Conservation (phyloP, 2,113 vertebrate genomes). For the Melanocharis versteri region DNA sequence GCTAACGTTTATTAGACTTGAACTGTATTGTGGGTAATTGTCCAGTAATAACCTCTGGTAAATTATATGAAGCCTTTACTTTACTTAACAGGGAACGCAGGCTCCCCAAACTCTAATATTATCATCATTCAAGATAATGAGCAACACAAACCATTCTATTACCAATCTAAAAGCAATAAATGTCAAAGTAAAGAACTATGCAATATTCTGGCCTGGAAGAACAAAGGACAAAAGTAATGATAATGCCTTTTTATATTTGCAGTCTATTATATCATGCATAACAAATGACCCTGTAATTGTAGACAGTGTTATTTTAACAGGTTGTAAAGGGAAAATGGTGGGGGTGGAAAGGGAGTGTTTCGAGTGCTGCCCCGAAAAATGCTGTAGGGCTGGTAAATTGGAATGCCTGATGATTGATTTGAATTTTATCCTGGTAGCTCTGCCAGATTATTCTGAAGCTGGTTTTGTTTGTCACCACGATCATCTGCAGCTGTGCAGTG, state of each 20-base stretch:
- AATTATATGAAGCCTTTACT: conserved; percentile 73
- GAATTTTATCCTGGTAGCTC: neutral
- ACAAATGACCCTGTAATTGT: conserved; percentile 73
- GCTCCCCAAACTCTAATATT: conserved; percentile 73
- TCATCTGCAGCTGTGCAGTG: neutral
- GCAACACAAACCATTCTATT: conserved; percentile 79
- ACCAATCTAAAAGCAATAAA: conserved; percentile 80
- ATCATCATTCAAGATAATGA: conserved; percentile 81
- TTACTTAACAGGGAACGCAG: conserved; percentile 71
- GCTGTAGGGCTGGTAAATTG: neutral
- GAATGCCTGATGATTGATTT: neutral
- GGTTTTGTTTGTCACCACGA: neutral
- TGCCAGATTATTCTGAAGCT: neutral
- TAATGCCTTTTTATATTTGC: conserved; percentile 77
- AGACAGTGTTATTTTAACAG: conserved; percentile 70
- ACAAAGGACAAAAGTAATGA: conserved; percentile 78
- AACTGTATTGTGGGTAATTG: conserved; percentile 79
- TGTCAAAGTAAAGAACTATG: conserved; percentile 80
- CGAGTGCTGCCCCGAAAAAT: conserved; percentile 27
- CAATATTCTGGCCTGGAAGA: conserved; percentile 77
- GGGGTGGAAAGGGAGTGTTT: neutral
- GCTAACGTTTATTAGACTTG: conserved; percentile 71
- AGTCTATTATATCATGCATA: conserved; percentile 76
- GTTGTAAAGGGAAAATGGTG: conserved; percentile 39
- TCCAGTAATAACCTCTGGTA: conserved; percentile 77